Evolutionary conservation across 2,113 vertebrate species (phyloP).

Genomic region (Gadus chalcogrammus): DNA sequence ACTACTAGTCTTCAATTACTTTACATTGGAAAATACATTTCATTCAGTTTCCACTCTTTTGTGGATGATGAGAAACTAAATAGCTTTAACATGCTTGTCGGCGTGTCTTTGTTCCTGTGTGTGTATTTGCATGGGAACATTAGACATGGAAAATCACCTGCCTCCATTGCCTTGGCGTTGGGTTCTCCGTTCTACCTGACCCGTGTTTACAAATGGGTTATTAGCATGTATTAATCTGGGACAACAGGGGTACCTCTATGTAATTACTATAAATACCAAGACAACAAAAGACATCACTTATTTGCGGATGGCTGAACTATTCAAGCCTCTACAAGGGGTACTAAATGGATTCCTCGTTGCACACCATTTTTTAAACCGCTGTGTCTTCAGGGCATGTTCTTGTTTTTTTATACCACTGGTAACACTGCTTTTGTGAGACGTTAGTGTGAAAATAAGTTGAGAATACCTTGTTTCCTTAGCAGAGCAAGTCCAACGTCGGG

Average conservation of each 20-base stretch:
- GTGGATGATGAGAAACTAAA: too few relatives aligned
- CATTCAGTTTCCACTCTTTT: too few relatives aligned
- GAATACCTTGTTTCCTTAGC: constrained; percentile 61
- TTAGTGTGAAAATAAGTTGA: constrained; percentile 63
- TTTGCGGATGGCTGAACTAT: constrained; percentile 23
- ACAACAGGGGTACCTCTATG: constrained; percentile 20
- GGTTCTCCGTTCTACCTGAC: not conserved
- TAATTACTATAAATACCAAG: constrained; percentile 33
- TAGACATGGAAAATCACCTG: too few relatives aligned
- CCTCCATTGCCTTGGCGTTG: too few relatives aligned
- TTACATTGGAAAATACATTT: too few relatives aligned
- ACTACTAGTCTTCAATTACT: too few relatives aligned
- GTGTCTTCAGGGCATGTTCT: constrained; percentile 54
- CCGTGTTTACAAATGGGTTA: constrained; percentile 2
- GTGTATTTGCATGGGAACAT: too few relatives aligned
- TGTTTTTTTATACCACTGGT: constrained; percentile 53
- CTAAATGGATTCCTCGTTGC: constrained; percentile 49
- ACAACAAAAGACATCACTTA: constrained; percentile 22
- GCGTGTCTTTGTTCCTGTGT: too few relatives aligned
- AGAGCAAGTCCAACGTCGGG: constrained; percentile 64
- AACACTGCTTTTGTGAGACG: constrained; percentile 58
- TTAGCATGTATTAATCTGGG: constrained; percentile 25
- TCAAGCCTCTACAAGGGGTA: constrained; percentile 46
- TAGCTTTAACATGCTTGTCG: too few relatives aligned
- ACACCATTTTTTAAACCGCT: constrained; percentile 60